A percentile compares a stretch with the other conserved stretches of the same genome.
phyloP scores from a whole-genome alignment of 2,888 invertebrate genomes.

The Sinotaia quadrata region DNA sequence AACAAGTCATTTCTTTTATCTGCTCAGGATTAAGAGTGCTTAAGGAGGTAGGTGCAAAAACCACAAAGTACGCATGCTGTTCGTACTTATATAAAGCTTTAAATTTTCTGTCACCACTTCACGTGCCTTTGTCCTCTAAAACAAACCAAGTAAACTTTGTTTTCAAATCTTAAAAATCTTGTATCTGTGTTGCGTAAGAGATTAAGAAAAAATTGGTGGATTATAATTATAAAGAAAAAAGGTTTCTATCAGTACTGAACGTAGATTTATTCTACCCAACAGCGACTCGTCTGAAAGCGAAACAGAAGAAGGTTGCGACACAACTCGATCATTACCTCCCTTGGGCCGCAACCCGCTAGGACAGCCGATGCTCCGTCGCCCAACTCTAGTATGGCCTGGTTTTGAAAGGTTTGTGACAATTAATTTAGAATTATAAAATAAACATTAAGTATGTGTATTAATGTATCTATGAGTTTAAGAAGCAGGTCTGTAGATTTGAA shows the following conservation, averaged over 20 bases:
- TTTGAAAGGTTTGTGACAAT: not conserved
- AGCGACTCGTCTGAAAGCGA: not conserved
- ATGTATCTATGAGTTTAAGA: too few relatives aligned
- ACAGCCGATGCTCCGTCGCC: conserved; percentile 19
- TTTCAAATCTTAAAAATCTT: not conserved
- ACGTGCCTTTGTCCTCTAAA: not conserved
- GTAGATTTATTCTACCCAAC: not conserved
- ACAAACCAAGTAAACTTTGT: not conserved
- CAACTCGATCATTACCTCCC: not conserved
- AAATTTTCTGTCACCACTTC: too few relatives aligned
- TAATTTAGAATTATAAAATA: too few relatives aligned
- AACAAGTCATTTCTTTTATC: too few relatives aligned
- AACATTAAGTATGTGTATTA: too few relatives aligned
- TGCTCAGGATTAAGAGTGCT: not conserved
- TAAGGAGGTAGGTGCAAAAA: not conserved
- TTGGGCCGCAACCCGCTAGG: not conserved
- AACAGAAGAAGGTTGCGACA: not conserved
- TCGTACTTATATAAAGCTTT: too few relatives aligned
- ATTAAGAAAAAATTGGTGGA: too few relatives aligned
- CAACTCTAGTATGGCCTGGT: not conserved
- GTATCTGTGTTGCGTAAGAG: not conserved
- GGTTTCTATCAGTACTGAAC: too few relatives aligned
- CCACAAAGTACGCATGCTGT: not conserved
- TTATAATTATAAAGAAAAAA: too few relatives aligned
- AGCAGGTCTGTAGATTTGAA: too few relatives aligned